Base-by-base conservation (phyloP, 2,888 invertebrate genomes). In the Pimpla rufipes region DNA sequence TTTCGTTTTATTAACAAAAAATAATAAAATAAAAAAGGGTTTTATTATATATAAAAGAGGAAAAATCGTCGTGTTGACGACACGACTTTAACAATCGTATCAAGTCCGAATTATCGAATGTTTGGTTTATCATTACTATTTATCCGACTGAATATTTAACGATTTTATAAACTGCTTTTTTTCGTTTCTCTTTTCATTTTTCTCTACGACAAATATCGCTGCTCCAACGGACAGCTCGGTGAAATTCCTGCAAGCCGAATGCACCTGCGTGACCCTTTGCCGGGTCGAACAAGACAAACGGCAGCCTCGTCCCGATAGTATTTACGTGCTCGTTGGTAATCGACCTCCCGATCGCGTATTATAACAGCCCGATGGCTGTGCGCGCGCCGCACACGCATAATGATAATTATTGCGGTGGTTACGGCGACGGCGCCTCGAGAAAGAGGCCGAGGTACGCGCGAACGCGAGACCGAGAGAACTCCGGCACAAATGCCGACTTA, bases 401-500 rank as follows among this genome's bases (percentile, higher is more conserved):
- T 68, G 42, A 75, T 55, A 67, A 80, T 80, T 35, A 74, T 74
- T 37, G 64, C 42, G 45, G 29, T 37, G 45, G 21, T 16, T 47
- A 42, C 10, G 52, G 73, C 42, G 45, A 57, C 10, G 68, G n/a
- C 70, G 57, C 76, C 75, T 70, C 80, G 42, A 70, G 59, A 64
- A 74, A 52, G 52, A 75, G 78, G 23, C 73, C 57, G 50, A 59
- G 71, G 42, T 37, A n/a, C 73, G 18, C 52, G 57, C 68, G 77
- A 71, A 10, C 37, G 47, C n/a, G 45, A 67, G 18, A 29, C 29
- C 10, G 10, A 81, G 13, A 73, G n/a, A 66, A 50, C 68, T 68
- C 45, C 42, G 6, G 70, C 35, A 62, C 75, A 81, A 84, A 84
- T 82, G 84, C 64, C 81, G 78, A 70, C 70, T 35, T 79, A 79